phyloP scores from a whole-genome alignment of 2,797 vertebrate species.

The Microctenopoma lineatum region DNA sequence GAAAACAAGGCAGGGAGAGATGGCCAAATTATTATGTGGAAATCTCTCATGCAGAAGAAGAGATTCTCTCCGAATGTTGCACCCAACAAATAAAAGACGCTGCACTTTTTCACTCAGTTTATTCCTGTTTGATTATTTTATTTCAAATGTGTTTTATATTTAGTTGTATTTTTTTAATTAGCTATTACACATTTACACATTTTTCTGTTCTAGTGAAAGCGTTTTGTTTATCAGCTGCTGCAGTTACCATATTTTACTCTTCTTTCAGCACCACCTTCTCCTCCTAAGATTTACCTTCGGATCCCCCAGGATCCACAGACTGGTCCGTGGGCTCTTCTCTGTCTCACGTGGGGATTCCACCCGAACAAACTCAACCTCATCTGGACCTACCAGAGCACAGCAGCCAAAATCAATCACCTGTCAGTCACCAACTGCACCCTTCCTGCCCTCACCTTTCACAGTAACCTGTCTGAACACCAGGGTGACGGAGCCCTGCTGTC shows the following conservation, averaged over 20 bases:
- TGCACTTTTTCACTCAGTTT: background rate
- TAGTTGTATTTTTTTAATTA: background rate
- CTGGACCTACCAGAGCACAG: conserved; percentile 60
- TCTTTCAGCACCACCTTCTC: conserved; percentile 56
- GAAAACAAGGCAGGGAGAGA: conserved; percentile 77
- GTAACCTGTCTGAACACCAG: conserved; percentile 26
- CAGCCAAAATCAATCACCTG: conserved; percentile 37
- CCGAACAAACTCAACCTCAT: conserved; percentile 62
- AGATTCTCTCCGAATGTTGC: conserved; percentile 37
- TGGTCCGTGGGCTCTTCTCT: conserved; percentile 54
- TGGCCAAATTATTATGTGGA: conserved; percentile 75
- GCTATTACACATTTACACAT: background rate
- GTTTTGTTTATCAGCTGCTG: conserved; percentile 17
- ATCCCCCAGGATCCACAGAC: conserved; percentile 27
- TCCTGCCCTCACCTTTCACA: conserved; percentile 16
- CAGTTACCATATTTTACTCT: background rate
- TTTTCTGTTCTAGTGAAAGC: background rate
- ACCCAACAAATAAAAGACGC: conserved; percentile 28
- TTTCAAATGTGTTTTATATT: background rate
- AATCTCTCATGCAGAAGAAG: conserved; percentile 72
- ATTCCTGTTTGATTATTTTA: background rate
- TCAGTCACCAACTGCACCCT: conserved; percentile 62
- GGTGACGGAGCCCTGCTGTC: conserved; percentile 40
- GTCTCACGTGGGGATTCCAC: conserved; percentile 69
- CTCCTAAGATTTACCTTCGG: conserved; percentile 60